Evolutionary conservation across 2,888 invertebrate species (phyloP).

Genomic region (Eledona agricola): DNA sequence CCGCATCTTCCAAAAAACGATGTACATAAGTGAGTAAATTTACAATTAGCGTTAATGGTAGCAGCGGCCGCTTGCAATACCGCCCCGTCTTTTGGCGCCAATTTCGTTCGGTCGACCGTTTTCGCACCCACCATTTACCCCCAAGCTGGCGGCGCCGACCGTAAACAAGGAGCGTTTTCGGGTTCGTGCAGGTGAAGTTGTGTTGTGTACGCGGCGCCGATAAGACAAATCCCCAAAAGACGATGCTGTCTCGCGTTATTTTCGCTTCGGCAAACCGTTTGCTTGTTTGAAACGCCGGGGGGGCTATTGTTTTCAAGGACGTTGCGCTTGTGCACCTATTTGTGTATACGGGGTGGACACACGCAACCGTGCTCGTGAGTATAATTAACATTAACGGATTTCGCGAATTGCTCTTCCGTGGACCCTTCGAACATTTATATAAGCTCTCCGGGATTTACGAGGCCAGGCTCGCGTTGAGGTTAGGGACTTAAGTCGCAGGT

Average conservation of each 20-base stretch:
- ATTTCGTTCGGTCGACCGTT: conserved; percentile 37
- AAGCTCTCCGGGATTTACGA: not conserved
- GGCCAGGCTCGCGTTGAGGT: too few relatives aligned
- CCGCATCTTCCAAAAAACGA: conserved; percentile 46
- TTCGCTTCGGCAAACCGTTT: conserved; percentile 5
- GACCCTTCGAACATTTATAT: not conserved
- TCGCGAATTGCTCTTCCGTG: not conserved
- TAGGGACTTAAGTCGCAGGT: not conserved
- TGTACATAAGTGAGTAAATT: conserved; percentile 50
- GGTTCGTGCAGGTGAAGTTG: conserved; percentile 3
- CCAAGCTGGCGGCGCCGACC: conserved; percentile 53
- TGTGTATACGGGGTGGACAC: conserved; percentile 20
- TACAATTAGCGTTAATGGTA: conserved; percentile 14
- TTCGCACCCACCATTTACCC: conserved; percentile 45
- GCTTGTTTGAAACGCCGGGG: conserved; percentile 29
- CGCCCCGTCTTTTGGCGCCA: conserved; percentile 21
- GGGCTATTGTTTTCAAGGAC: conserved; percentile 30
- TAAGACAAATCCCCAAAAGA: conserved; percentile 24
- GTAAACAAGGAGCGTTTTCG: conserved; percentile 48
- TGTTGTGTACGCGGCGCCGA: conserved; percentile 5
- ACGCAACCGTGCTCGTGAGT: not conserved
- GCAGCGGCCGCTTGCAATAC: conserved; percentile 31
- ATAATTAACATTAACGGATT: not conserved
- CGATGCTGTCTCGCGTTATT: conserved; percentile 25
- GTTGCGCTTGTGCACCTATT: conserved; percentile 12